phyloP scores from a whole-genome alignment of 2,113 vertebrate genomes.

The Semicossyphus pulcher region DNA sequence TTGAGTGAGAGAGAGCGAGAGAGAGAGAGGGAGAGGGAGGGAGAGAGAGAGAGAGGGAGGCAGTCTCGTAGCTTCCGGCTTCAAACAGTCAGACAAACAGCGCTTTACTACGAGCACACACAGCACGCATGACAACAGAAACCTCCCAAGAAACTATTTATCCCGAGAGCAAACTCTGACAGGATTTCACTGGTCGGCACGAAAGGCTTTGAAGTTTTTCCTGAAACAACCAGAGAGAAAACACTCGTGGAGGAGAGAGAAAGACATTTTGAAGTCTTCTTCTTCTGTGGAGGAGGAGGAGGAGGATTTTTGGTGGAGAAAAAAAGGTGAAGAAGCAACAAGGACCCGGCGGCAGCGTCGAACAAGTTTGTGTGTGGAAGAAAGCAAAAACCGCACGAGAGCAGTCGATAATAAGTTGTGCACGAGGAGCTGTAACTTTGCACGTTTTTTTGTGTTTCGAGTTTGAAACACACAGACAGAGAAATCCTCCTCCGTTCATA shows the following conservation, averaged over 20 bases:
- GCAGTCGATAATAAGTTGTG: too few species aligned
- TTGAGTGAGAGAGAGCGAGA: constrained; percentile 4
- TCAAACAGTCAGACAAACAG: constrained; percentile 49
- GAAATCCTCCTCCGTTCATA: background rate
- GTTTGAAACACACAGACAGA: background rate
- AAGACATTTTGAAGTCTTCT: constrained; percentile 3
- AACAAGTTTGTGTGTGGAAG: constrained; percentile 33
- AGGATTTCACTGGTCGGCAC: background rate
- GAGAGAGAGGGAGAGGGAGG: constrained; percentile 11
- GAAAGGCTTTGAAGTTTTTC: background rate
- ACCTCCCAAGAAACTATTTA: constrained; percentile 18
- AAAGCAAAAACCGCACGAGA: constrained; percentile 2
- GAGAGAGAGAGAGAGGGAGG: constrained; percentile 23
- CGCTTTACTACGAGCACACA: constrained; percentile 59
- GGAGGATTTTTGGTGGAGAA: constrained; percentile 16
- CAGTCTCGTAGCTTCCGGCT: constrained; percentile 67
- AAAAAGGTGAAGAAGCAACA: constrained; percentile 33
- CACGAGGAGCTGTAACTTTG: background rate
- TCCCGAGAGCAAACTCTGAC: background rate
- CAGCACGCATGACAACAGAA: constrained; percentile 61
- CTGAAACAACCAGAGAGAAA: background rate
- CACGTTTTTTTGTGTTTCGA: background rate
- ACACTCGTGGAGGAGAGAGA: background rate
- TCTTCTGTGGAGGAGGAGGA: constrained; percentile 28
- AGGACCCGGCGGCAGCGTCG: constrained; percentile 22